Percentiles rank a stretch among this genome's conserved stretches.
phyloP scores from a whole-genome alignment of 2,888 invertebrate species.

The Lithosia quadra region DNA sequence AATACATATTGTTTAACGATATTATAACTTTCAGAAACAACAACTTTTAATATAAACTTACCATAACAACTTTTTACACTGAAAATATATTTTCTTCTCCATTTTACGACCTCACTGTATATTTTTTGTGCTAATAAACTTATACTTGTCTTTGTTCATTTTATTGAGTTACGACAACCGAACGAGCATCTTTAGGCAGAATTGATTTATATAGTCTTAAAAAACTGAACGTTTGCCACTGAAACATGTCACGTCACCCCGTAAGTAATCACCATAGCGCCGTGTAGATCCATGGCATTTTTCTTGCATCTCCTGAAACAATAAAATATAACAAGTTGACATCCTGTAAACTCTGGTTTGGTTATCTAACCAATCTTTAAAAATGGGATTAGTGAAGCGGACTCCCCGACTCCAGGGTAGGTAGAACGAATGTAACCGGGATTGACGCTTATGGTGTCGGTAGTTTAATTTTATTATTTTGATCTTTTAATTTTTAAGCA shows the following conservation, averaged over 20 bases:
- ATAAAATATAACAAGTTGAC: constrained; percentile 25
- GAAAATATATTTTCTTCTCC: constrained; percentile 64
- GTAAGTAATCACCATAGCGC: constrained; percentile 45
- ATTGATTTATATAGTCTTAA: constrained; percentile 32
- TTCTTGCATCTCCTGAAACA: constrained; percentile 55
- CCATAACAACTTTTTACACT: constrained; percentile 68
- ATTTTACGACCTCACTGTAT: constrained; percentile 66
- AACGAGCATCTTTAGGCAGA: constrained; percentile 31
- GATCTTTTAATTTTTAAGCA: no score
- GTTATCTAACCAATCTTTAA: no score
- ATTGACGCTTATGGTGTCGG: no score
- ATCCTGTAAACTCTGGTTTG: no score
- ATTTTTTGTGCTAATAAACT: constrained; percentile 49
- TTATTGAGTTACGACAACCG: constrained; percentile 51
- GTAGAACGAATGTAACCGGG: no score
- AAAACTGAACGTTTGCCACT: constrained; percentile 23
- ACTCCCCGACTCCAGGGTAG: no score
- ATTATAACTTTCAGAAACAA: constrained; percentile 12
- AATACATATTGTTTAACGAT: constrained; percentile 13
- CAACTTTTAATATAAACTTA: constrained; percentile 50
- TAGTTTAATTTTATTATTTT: no score
- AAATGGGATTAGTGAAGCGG: no score
- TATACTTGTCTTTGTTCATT: constrained; percentile 63
- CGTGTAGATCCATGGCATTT: constrained; percentile 33
- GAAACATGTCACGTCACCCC: constrained; percentile 53